Base-by-base conservation (phyloP, 2,113 vertebrate species). In the Bungarus multicinctus region DNA sequence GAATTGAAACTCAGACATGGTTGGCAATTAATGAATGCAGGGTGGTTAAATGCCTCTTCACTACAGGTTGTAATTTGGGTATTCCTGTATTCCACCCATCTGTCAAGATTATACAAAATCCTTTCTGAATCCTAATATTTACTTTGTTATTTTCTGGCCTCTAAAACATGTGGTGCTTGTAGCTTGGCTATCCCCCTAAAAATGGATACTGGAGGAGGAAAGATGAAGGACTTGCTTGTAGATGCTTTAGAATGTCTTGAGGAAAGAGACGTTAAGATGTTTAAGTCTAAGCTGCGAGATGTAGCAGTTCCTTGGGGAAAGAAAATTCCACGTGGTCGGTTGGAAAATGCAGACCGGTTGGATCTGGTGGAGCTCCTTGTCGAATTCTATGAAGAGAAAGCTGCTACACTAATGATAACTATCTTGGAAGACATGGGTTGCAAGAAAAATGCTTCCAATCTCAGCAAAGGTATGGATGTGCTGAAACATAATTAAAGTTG, bases 361-460 rank as follows among this genome's bases (percentile, higher is more conserved):
- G 10, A 53, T n/a, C 30, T 93, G 47, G 89, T 64, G 23, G 88
- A 87, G 3, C 89, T 90, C 4, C 81, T 93, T 81, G 89, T 90
- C 0, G 89, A 93, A 12, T 93, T 53, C 27, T 93, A 93, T 43
- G 92, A 90, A 47, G 74, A 93, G 12, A 89, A 90, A 45, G 88
- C 89, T 23, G n/a, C 57, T 30, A 57, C 55, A 47, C 54, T 93
- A 25, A 60, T 85, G 45, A n/a, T 60, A 18, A 14, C 89, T 30
- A 52, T 93, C 16, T 93, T 93, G 85, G 92, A 93, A 89, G 92
- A 45, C 74, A 93, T 93, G 22, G 92, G 92, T 93, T 89, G 60
- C 43, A 93, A 93, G 45, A 43, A 86, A 55, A 93, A 27, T 87
- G 92, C 92, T 60, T 93, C 92, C 20, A 39, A 93, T 39, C 89